Conservation (phyloP, 2,113 vertebrate species). For the Salvelinus namaycush region DNA sequence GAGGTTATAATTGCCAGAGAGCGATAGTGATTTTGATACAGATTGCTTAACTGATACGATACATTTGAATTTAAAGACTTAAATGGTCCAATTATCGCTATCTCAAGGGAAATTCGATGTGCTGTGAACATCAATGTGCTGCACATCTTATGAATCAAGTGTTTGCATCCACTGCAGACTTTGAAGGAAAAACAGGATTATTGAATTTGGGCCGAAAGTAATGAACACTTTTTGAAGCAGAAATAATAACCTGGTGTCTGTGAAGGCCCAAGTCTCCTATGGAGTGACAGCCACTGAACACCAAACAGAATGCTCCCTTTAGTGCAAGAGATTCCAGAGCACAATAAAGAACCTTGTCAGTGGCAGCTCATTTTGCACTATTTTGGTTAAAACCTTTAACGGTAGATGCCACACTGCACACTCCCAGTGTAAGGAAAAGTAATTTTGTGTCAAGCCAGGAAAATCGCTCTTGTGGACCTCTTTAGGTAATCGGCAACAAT, state of each 20-base stretch:
- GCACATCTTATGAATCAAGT: not conserved
- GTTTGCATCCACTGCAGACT: not conserved
- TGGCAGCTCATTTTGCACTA: no score
- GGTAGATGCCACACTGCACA: constrained; percentile 14
- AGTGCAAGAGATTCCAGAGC: not conserved
- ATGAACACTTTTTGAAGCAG: no score
- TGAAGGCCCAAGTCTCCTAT: not conserved
- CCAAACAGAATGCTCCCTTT: not conserved
- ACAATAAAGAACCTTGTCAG: not conserved
- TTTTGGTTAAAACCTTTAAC: constrained; percentile 24
- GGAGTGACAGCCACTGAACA: not conserved
- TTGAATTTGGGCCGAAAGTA: no score
- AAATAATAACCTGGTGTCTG: constrained; percentile 38
- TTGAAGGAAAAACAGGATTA: not conserved
- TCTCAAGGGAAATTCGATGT: not conserved
- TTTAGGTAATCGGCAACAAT: constrained; percentile 7
- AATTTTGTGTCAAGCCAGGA: constrained; percentile 34
- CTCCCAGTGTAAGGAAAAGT: constrained; percentile 25
- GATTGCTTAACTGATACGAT: no score
- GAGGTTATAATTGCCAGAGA: no score
- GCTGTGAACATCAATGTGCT: not conserved
- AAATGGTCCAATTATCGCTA: not conserved
- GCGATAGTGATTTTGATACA: no score
- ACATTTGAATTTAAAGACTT: not conserved
- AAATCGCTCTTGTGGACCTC: not conserved